These are phyloP conservation scores for Holcopasites calliopsidis DNA, from an alignment of 1,140 invertebrate genomes.

Conservation along the genomic window DNA sequence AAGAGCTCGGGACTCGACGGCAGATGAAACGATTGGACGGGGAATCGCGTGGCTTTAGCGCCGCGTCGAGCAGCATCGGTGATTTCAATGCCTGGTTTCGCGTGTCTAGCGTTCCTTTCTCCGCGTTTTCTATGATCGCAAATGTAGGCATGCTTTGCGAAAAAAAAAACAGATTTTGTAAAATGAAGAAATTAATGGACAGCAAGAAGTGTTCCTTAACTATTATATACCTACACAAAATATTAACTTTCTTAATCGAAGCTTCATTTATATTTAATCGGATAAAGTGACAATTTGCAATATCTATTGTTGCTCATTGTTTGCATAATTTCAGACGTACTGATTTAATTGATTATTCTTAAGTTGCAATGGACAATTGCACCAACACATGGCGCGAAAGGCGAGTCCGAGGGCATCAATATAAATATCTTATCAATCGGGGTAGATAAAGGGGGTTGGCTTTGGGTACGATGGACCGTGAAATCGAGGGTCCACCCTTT, in stretches of 20 bases:
- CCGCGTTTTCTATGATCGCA: background rate
- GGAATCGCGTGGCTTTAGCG: background rate
- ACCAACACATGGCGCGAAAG: constrained; percentile 28
- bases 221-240: no score
- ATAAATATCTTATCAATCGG: constrained; percentile 58
- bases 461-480: constrained; percentile 59
- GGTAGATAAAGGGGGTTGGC: constrained; percentile 29
- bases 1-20: background rate
- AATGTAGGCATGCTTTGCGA: no score
- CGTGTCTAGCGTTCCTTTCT: no score
- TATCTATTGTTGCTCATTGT: no score
- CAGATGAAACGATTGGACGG: background rate
- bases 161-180: no score
- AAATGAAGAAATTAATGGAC: no score
- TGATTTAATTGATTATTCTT: background rate
- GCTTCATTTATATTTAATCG: no score
- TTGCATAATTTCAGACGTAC: no score
- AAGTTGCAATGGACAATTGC: background rate
- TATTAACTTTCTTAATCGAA: no score
- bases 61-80: no score
- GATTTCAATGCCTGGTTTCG: constrained; percentile 36
- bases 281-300: no score
- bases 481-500: constrained; percentile 64
- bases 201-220: no score
- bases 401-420: constrained; percentile 66